Percentiles rank a stretch among this genome's conserved stretches.
phyloP scores from a whole-genome alignment of 2,888 invertebrate genomes.

The Furcula furcula region DNA sequence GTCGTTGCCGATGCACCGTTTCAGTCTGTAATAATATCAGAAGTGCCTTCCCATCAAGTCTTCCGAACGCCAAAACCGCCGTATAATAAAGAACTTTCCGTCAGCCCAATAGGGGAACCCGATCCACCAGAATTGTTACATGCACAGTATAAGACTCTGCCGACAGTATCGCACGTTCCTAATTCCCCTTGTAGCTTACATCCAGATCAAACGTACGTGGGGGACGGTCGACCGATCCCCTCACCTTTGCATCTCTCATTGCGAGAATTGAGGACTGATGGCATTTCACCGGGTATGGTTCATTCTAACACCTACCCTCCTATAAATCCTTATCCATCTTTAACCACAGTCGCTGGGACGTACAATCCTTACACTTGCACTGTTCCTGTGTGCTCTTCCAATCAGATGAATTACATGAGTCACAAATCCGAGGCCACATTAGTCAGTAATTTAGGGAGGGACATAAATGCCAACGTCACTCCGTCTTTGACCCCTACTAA shows the following conservation, averaged over 20 bases:
- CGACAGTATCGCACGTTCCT: conserved; percentile 72
- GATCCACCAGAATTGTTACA: conserved; percentile 67
- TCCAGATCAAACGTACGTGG: conserved; percentile 58
- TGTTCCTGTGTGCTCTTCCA: conserved; percentile 53
- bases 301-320: conserved; percentile 74
- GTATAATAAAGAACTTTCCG: conserved; percentile 56
- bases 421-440: conserved; percentile 48
- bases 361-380: conserved; percentile 73
- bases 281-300: conserved; percentile 56
- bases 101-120: conserved; percentile 60
- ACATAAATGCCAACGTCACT: conserved; percentile 65
- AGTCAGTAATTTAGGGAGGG: conserved; percentile 55
- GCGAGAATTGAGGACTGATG: conserved; percentile 58
- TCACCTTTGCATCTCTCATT: conserved; percentile 55
- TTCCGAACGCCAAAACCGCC: conserved; percentile 54
- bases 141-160: conserved; percentile 69
- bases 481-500: conserved; percentile 42
- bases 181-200: conserved; percentile 73
- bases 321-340: conserved; percentile 68
- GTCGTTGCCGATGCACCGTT: conserved; percentile 30
- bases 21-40: conserved; percentile 51
- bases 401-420: conserved; percentile 41
- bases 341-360: conserved; percentile 75
- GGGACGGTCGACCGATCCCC: conserved; percentile 40
- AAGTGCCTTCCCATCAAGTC: conserved; percentile 63